A percentile compares a stretch with the other conserved stretches of the same genome.
These are phyloP conservation scores for Drosophila dives DNA, from an alignment of 2,888 invertebrate species.

Conservation along the genomic window DNA sequence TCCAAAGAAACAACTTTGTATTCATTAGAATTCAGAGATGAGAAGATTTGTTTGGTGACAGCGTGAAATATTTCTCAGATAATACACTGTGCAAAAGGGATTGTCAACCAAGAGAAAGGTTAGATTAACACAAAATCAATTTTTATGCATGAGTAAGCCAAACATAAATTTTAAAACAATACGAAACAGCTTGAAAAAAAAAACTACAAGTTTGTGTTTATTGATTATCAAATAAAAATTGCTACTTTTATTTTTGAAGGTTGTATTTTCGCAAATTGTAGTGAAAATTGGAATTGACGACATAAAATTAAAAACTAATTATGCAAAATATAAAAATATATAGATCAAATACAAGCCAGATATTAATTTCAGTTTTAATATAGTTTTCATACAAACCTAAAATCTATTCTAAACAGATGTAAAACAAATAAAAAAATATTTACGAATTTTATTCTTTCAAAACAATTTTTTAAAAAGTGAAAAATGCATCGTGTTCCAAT, in stretches of 20 bases:
- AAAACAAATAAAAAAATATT: not conserved
- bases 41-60: conserved; percentile 28
- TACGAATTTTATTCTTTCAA: not conserved
- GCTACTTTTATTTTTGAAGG: not conserved
- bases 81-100: conserved; percentile 26
- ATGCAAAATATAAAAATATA: not conserved
- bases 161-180: not conserved
- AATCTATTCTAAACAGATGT: too few species aligned
- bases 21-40: conserved; percentile 11
- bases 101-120: not conserved
- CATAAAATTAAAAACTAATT: not conserved
- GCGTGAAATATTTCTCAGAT: conserved; percentile 21
- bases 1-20: conserved; percentile 14
- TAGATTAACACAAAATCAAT: not conserved
- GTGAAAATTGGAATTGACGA: not conserved
- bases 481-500: too few species aligned
- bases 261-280: not conserved
- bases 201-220: too few species aligned
- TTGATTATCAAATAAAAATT: not conserved
- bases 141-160: not conserved
- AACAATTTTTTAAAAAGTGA: not conserved
- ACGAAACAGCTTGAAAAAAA: not conserved
- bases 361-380: not conserved
- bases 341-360: not conserved
- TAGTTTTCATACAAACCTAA: too few species aligned